These are phyloP conservation scores for Rhinogobio ventralis DNA, from an alignment of 2,797 vertebrate genomes.

Conservation along the genomic window DNA sequence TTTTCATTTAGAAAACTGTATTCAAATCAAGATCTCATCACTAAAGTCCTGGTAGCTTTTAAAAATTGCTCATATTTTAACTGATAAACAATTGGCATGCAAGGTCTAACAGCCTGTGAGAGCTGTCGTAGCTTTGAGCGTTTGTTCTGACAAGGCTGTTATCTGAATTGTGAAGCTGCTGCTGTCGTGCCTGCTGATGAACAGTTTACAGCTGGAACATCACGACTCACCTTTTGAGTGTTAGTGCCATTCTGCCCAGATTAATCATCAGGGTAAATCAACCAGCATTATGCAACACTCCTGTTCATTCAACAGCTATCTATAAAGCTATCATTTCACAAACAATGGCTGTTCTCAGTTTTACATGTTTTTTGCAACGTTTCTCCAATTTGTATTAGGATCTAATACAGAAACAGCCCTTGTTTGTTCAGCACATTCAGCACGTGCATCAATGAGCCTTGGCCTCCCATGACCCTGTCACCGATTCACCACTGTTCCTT, in stretches of 20 bases:
- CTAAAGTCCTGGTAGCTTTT: background rate
- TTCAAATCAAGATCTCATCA: background rate
- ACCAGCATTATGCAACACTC: background rate
- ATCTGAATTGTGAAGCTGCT: constrained; percentile 34
- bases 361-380: too few relatives aligned
- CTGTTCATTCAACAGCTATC: constrained; percentile 11
- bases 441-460: too few relatives aligned
- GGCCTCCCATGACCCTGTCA: too few relatives aligned
- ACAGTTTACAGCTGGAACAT: constrained; percentile 46
- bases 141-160: constrained; percentile 49
- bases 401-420: too few relatives aligned
- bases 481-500: too few relatives aligned
- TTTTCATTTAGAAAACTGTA: background rate
- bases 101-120: constrained; percentile 29
- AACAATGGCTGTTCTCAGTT: background rate
- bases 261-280: constrained; percentile 30
- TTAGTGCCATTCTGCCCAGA: constrained; percentile 24
- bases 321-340: background rate
- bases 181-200: constrained; percentile 31
- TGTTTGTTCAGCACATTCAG: too few relatives aligned
- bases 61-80: background rate
- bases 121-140: constrained; percentile 19
- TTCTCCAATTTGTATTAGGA: background rate
- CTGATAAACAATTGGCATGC: background rate
- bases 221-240: constrained; percentile 58